Conservation (phyloP, 2,113 vertebrate species). For the Ophiodon elongatus region DNA sequence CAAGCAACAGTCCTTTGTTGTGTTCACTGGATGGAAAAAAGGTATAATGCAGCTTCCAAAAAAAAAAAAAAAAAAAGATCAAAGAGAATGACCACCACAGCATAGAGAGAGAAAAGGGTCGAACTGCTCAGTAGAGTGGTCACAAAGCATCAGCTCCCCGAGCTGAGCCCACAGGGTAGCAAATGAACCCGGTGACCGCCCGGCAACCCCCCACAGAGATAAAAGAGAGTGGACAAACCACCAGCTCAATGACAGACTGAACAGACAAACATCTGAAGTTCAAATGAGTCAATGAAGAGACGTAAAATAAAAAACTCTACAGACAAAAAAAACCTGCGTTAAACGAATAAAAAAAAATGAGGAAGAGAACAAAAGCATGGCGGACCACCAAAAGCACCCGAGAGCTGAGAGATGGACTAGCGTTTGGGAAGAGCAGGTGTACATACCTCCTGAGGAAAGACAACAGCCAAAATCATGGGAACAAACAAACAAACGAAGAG, state of each 20-base stretch:
- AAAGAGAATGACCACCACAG: conserved; percentile 78
- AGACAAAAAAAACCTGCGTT: conserved; percentile 32
- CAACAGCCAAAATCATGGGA: conserved; percentile 98
- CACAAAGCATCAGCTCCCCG: conserved; percentile 68
- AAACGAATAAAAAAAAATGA: conserved; percentile 45
- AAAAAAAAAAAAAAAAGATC: conserved; percentile 70
- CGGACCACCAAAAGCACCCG: conserved; percentile 88
- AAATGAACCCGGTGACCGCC: conserved; percentile 63
- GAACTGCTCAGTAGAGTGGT: conserved; percentile 67
- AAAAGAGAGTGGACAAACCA: conserved; percentile 71
- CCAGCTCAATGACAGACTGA: conserved; percentile 76
- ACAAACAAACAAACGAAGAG: conserved; percentile 91
- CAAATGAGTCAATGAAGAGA: conserved; percentile 72
- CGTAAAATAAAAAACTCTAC: conserved; percentile 48
- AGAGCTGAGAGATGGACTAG: conserved; percentile 86
- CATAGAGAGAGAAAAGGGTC: conserved; percentile 69
- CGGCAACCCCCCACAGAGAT: conserved; percentile 72
- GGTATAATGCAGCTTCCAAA: conserved; percentile 80
- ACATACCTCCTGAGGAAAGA: conserved; percentile 99
- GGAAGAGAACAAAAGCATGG: conserved; percentile 80
- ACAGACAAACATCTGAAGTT: conserved; percentile 71
- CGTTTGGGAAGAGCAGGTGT: conserved; percentile 85
- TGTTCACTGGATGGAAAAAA: conserved; percentile 59
- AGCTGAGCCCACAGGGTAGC: conserved; percentile 40
- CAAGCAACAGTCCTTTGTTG: conserved; percentile 43